These are phyloP conservation scores for Ormyrus thymus DNA, from an alignment of 2,888 invertebrate species.

Conservation along the genomic window DNA sequence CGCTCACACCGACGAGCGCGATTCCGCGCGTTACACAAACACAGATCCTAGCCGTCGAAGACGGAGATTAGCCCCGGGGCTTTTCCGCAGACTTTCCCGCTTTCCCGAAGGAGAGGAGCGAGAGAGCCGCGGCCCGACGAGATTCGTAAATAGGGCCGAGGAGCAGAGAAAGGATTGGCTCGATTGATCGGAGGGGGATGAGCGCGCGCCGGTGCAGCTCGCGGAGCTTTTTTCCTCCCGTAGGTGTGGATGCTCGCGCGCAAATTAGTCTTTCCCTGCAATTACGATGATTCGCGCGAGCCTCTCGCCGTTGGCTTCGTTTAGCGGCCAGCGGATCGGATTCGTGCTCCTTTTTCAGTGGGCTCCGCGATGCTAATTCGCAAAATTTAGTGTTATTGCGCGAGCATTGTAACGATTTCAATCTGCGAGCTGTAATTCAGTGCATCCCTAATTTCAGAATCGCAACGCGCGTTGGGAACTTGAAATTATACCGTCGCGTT, in stretches of 20 bases:
- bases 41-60: not conserved
- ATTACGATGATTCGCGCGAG: too few species aligned
- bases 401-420: constrained; percentile 3
- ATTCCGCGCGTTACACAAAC: constrained; percentile 40
- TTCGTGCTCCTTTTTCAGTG: too few species aligned
- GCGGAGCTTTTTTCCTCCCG: too few species aligned
- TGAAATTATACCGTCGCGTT: too few species aligned
- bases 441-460: not conserved
- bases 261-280: too few species aligned
- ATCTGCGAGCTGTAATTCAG: constrained; percentile 8
- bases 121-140: constrained; percentile 3
- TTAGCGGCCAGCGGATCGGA: too few species aligned
- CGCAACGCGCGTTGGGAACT: not conserved
- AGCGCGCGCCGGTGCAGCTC: not conserved
- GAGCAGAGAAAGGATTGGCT: constrained; percentile 36
- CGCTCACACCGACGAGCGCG: constrained; percentile 17
- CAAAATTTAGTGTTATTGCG: too few species aligned
- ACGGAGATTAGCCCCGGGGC: constrained; percentile 38
- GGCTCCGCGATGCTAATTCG: too few species aligned
- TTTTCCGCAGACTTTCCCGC: constrained; percentile 17
- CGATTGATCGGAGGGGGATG: constrained; percentile 35
- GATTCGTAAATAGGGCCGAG: constrained; percentile 30
- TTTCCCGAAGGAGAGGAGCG: not conserved
- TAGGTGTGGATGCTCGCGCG: too few species aligned
- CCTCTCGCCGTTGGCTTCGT: too few species aligned